Evolutionary conservation across 2,113 vertebrate species (phyloP).

Genomic region (Desmodus rotundus): DNA sequence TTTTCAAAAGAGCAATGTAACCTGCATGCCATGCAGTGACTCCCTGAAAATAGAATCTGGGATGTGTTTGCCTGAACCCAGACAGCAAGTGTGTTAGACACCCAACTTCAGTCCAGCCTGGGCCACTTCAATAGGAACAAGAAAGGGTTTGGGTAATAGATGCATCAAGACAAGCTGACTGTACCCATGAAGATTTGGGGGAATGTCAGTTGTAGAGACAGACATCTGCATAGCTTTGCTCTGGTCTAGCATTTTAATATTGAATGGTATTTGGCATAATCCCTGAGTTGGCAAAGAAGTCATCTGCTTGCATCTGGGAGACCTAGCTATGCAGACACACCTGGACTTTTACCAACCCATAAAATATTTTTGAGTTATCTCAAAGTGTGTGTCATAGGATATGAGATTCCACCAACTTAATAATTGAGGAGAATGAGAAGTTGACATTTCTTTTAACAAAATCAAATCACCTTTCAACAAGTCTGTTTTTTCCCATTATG

Average conservation of each 20-base stretch:
- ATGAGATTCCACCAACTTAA: slow-evolving; percentile 34
- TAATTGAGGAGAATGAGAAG: slow-evolving; percentile 42
- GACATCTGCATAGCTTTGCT: background rate
- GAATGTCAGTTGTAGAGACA: background rate
- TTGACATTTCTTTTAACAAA: slow-evolving; percentile 57
- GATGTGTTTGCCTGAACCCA: background rate
- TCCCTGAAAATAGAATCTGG: background rate
- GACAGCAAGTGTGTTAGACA: background rate
- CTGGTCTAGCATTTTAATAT: background rate
- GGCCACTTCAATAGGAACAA: background rate
- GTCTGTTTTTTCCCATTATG: background rate
- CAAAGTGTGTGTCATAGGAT: slow-evolving; percentile 14
- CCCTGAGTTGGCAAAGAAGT: background rate
- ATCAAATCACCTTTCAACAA: slow-evolving; percentile 15
- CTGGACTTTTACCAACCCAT: slow-evolving; percentile 37
- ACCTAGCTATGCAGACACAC: background rate
- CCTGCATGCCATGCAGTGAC: background rate
- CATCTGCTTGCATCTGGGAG: slow-evolving; percentile 1
- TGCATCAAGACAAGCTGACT: background rate
- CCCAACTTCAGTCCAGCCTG: background rate
- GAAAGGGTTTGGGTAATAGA: background rate
- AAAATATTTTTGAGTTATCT: slow-evolving; percentile 35
- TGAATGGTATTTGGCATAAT: slow-evolving; percentile 17
- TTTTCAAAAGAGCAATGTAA: background rate
- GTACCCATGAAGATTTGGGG: background rate